Percentiles rank a stretch among this genome's conserved stretches.
Conservation (phyloP, 1,140 invertebrate genomes). For the Hyles euphorbiae region DNA sequence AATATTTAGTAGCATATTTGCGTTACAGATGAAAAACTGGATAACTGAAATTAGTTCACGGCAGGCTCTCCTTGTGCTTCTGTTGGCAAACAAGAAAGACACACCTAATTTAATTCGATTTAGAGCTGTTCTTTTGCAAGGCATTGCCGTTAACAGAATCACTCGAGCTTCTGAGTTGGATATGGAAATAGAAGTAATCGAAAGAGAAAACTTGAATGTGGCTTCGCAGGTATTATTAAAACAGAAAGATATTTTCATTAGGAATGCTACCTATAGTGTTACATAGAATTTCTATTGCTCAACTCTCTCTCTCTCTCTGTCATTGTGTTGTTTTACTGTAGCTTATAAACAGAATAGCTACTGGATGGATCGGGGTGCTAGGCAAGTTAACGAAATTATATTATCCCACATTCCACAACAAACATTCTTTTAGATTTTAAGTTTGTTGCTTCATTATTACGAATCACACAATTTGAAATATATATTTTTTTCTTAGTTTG, state of each 20-base stretch:
- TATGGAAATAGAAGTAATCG: constrained; percentile 65
- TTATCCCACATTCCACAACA: too few species aligned
- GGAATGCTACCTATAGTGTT: too few species aligned
- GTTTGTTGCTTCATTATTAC: too few species aligned
- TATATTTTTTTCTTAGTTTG: constrained; percentile 25
- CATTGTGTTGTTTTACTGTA: too few species aligned
- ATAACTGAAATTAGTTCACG: constrained; percentile 45
- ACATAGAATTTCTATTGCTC: too few species aligned
- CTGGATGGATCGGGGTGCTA: too few species aligned
- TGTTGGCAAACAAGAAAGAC: constrained; percentile 59
- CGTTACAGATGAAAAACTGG: constrained; percentile 57
- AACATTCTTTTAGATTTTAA: too few species aligned
- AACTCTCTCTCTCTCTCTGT: too few species aligned
- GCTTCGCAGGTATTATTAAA: constrained; percentile 29
- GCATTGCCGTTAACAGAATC: constrained; percentile 60
- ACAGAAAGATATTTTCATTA: not conserved
- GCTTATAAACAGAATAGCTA: too few species aligned
- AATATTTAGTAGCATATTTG: not conserved
- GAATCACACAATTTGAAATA: not conserved
- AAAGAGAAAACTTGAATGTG: constrained; percentile 51
- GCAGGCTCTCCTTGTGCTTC: constrained; percentile 52
- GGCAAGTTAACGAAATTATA: too few species aligned
- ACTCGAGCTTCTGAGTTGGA: constrained; percentile 53
- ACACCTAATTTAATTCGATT: constrained; percentile 48
- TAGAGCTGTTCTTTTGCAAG: constrained; percentile 49